These are phyloP conservation scores for Thunnus albacares DNA, from an alignment of 2,797 vertebrate genomes.

Conservation along the genomic window DNA sequence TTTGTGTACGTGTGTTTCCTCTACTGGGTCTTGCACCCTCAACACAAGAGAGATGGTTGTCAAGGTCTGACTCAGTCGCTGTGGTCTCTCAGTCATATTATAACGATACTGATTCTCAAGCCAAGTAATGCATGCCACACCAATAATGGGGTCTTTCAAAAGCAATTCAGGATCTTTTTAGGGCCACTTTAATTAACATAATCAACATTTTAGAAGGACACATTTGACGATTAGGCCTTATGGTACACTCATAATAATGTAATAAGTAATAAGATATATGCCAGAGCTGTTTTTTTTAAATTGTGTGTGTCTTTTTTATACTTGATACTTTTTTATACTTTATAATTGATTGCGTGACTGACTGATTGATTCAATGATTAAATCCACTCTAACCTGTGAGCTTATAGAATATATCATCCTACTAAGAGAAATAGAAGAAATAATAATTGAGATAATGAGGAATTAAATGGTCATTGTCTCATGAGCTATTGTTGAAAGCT, in stretches of 20 bases:
- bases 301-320: background rate
- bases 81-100: background rate
- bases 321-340: background rate
- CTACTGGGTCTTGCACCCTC: constrained; percentile 70
- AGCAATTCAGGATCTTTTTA: constrained; percentile 69
- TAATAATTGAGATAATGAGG: too few species aligned
- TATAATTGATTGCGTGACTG: background rate
- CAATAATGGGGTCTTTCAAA: constrained; percentile 54
- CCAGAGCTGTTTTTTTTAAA: too few species aligned
- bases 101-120: constrained; percentile 41
- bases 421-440: background rate
- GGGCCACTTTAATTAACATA: too few species aligned
- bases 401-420: too few species aligned
- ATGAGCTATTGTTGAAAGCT: background rate
- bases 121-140: constrained; percentile 51
- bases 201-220: background rate
- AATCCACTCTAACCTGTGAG: background rate
- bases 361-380: background rate
- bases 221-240: background rate
- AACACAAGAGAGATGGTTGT: background rate
- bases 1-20: constrained; percentile 56
- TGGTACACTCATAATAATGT: background rate
- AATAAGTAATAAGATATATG: background rate
- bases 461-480: background rate
- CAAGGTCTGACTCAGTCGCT: background rate